Conservation (phyloP, 2,113 vertebrate genomes). For the Sprattus sprattus region DNA sequence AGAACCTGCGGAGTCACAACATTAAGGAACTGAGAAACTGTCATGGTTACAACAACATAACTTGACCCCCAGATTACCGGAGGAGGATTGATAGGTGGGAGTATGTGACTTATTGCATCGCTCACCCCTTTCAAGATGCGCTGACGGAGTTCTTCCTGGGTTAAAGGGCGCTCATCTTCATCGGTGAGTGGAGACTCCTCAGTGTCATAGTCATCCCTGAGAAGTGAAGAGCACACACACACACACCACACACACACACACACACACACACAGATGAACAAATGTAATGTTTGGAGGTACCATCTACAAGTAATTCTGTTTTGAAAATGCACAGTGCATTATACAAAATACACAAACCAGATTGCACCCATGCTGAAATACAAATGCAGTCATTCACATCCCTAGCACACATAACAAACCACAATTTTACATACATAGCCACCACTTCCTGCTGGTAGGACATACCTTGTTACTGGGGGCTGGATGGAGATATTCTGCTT, state of each 20-base stretch:
- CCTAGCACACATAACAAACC: neutral
- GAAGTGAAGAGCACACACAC: conserved; percentile 14
- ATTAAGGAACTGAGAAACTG: neutral
- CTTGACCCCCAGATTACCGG: neutral
- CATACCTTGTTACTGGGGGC: conserved; percentile 59
- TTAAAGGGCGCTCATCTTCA: conserved; percentile 74
- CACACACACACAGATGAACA: conserved; percentile 21
- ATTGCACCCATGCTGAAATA: neutral
- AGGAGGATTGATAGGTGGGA: neutral
- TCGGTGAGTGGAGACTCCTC: conserved; percentile 64
- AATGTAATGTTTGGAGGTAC: neutral
- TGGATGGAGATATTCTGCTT: conserved; percentile 49
- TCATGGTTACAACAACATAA: neutral
- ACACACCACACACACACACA: neutral
- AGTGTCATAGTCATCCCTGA: conserved; percentile 62
- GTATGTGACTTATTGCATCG: neutral
- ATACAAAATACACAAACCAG: neutral
- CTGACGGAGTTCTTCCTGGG: conserved; percentile 69
- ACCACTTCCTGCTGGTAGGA: no score
- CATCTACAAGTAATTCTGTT: no score
- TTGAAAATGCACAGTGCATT: no score
- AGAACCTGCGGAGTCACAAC: conserved; percentile 47
- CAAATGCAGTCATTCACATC: neutral
- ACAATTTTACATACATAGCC: neutral
- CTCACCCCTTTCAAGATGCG: conserved; percentile 69